These are phyloP conservation scores for Agrotis segetum DNA, from an alignment of 2,888 invertebrate genomes.

Conservation along the genomic window DNA sequence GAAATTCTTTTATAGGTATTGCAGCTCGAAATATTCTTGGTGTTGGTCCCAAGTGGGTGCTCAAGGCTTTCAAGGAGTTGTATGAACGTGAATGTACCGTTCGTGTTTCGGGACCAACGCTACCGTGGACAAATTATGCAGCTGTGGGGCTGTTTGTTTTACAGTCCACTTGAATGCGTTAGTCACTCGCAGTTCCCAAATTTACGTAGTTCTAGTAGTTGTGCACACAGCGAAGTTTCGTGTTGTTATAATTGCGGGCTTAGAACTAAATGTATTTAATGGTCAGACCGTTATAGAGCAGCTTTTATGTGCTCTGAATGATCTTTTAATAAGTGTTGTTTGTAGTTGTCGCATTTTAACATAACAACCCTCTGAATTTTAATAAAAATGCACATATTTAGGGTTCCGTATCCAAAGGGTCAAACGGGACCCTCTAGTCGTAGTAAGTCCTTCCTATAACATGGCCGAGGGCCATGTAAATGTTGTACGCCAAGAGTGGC, in stretches of 20 bases:
- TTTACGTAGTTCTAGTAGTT: constrained; percentile 53
- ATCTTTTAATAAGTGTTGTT: constrained; percentile 1
- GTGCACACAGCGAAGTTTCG: constrained; percentile 39
- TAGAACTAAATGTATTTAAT: constrained; percentile 44
- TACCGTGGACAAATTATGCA: constrained; percentile 37
- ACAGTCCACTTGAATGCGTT: constrained; percentile 44
- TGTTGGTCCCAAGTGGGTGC: constrained; percentile 36
- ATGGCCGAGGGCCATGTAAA: too few relatives aligned
- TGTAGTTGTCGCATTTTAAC: background rate
- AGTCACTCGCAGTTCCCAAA: constrained; percentile 39
- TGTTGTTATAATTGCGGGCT: constrained; percentile 48
- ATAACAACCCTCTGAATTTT: background rate
- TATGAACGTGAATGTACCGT: constrained; percentile 8
- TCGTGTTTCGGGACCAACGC: constrained; percentile 34
- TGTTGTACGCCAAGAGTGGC: too few relatives aligned
- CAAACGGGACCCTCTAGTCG: too few relatives aligned
- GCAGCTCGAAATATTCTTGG: constrained; percentile 33
- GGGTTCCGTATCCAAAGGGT: too few relatives aligned
- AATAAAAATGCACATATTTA: background rate
- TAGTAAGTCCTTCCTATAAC: too few relatives aligned
- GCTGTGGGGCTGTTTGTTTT: constrained; percentile 43
- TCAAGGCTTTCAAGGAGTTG: constrained; percentile 33
- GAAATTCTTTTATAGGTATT: constrained; percentile 46
- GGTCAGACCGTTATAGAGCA: constrained; percentile 8
- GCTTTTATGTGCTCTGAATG: constrained; percentile 23